phyloP scores from a whole-genome alignment of 2,113 vertebrate species.

The Muntiacus reevesi region DNA sequence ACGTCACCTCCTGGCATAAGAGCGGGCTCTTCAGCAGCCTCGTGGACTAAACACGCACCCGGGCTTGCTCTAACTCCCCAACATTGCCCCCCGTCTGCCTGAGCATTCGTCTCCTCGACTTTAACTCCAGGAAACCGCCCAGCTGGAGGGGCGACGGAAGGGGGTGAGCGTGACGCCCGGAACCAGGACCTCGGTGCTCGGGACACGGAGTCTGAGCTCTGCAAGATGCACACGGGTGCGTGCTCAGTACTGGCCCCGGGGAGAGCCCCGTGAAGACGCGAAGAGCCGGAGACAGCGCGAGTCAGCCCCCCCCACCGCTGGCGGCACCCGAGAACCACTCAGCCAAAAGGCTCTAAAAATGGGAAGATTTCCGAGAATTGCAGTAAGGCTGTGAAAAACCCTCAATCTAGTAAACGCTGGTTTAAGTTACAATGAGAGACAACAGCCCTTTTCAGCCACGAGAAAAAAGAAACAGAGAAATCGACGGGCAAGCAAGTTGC shows the following conservation, averaged over 20 bases:
- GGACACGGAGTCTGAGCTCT: not conserved
- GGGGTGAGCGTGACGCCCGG: not conserved
- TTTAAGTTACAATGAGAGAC: not conserved
- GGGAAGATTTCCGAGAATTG: not conserved
- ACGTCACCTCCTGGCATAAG: not conserved
- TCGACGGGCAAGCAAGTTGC: not conserved
- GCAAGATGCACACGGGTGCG: not conserved
- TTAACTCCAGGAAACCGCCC: not conserved
- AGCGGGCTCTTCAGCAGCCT: no score
- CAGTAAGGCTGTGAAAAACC: not conserved
- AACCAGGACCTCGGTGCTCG: not conserved
- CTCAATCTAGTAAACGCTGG: not conserved
- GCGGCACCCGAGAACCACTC: not conserved
- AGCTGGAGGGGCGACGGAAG: accelerated
- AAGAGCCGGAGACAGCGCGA: accelerated
- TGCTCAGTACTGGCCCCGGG: no score
- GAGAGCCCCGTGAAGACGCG: accelerated
- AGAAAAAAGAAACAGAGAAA: not conserved
- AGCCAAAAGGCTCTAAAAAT: not conserved
- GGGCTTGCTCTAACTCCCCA: not conserved
- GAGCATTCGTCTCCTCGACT: not conserved
- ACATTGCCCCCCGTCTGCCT: not conserved
- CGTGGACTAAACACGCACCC: not conserved
- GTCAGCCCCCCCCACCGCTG: accelerated
- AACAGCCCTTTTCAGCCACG: not conserved